Evolutionary conservation across 1,140 invertebrate genomes (phyloP), one percentile per base, ranked within the genome.

Genomic region (Chironomus striatipennis): DNA sequence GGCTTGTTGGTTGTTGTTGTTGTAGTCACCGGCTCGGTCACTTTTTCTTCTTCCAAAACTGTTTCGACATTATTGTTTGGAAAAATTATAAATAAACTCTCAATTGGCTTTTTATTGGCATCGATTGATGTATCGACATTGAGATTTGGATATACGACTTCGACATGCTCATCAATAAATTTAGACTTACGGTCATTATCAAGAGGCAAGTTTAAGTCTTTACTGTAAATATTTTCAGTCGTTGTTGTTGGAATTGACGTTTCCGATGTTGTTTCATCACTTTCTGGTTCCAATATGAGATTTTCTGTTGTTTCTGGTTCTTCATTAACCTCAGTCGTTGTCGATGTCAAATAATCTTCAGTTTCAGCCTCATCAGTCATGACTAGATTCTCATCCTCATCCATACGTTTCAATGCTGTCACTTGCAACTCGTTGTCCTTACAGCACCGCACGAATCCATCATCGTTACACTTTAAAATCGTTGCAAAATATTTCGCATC

Each of bases 401-500:
- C 65, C 2, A 17, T 3, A 20, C 18, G 65, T 21, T 10, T 70
- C 7, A 57, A 57, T 57, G 47, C n/a, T 34, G 1, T 2, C 9
- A 57, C 47, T 70, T 18, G 20, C 6, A 21, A 70, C 18, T 70
- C 47, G 7, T 57, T 70, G 20, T 70, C 65, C 9, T 4, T 15
- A 70, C 65, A 70, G 20, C 65, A 70, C 18, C 65, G n/a, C 17
- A 70, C 65, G 18, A 18, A 17, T 1, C 10, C 20, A 70, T 18
- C 9, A 9, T 70, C 65, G 8, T 15, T 18, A 17, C 65, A 70
- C 65, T 70, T 70, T 20, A 20, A 21, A 70, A 70, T 21, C 5
- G 17, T 70, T 20, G 17, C 17, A 70, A 70, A 70, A 70, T 70
- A 70, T 70, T 70, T 70, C 10, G 17, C 65, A 70, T 70, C 65